Base-by-base conservation (phyloP, 1,140 invertebrate genomes). In the Drosophila albomicans region DNA sequence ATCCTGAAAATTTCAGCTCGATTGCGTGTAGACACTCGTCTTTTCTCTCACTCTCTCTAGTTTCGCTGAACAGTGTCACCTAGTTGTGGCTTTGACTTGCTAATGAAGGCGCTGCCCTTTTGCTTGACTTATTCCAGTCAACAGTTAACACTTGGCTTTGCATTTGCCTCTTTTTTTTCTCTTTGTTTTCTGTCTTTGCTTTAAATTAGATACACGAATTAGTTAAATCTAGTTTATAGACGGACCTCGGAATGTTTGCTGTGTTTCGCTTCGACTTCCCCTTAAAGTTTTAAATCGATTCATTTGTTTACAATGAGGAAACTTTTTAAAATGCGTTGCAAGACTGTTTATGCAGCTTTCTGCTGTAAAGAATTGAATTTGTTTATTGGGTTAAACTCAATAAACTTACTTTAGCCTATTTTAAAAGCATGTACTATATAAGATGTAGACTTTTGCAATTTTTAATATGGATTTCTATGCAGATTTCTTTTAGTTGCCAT, bases 31-130 rank as follows among this genome's bases (percentile, higher is more conserved):
- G 20, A 25, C 20, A 3, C 20, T 25, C 3, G 20, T 25, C 20
- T 15, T 45, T 20, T 45, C 38, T 20, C 56, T 58, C 10, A n/a
- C 38, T 30, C 25, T 16, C 5, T 48, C 43, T 48, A 25, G 20
- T 25, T 3, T 25, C 20, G 2, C 32, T 28, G 30, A 65, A 72
- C 71, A 62, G 35, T 72, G 71, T 64, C 61, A 46, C 41, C 49
- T 43, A 48, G 66, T 57, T 57, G 38, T 48, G 65, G n/a, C 25
- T 73, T 70, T 79, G 72, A 77, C 75, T 82, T 87, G 72, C 79
- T 77, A 86, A 86, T 87, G 58, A 64, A 54, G 54, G 41, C 32
- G 16, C 25, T 75, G 79, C 62, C 77, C 81, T 57, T 20, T 51
- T 65, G 64, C 30, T 75, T 78, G 82, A 85, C 64, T 73, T 69